Percentiles rank a stretch among this genome's conserved stretches.
Conservation (phyloP, 1,140 invertebrate genomes). For the Cyclina sinensis region DNA sequence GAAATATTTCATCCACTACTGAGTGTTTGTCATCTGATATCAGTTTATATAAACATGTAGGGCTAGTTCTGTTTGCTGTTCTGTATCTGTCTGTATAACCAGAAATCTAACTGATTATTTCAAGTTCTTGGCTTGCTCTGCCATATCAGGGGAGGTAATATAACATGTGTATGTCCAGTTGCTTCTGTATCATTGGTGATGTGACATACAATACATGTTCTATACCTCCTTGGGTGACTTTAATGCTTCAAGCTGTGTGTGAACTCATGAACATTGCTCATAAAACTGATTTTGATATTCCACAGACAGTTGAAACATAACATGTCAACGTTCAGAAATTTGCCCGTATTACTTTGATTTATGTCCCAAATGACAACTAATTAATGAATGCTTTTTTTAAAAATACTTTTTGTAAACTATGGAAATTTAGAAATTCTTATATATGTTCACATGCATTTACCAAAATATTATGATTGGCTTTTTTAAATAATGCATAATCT, state of each 20-base stretch:
- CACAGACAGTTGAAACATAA: too few relatives aligned
- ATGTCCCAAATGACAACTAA: too few relatives aligned
- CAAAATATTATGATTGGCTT: too few relatives aligned
- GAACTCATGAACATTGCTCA: conserved; percentile 13
- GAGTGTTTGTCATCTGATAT: too few relatives aligned
- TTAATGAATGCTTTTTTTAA: too few relatives aligned
- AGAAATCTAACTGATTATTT: background rate
- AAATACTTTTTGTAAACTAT: too few relatives aligned
- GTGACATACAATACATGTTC: conserved; percentile 32
- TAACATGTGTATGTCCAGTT: conserved; percentile 55
- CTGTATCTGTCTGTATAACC: background rate
- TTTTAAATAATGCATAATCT: too few relatives aligned
- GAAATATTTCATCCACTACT: too few relatives aligned
- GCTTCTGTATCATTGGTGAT: conserved; percentile 53
- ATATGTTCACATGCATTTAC: too few relatives aligned
- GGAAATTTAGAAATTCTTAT: too few relatives aligned
- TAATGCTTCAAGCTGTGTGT: conserved; percentile 22
- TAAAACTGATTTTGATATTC: background rate
- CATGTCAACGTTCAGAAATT: too few relatives aligned
- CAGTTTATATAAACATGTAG: background rate
- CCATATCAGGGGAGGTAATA: conserved; percentile 28
- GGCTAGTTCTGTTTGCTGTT: background rate
- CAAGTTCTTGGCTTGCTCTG: background rate
- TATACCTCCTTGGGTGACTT: conserved; percentile 19
- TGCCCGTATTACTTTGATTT: too few relatives aligned